Conservation (phyloP, 2,888 invertebrate species). For the Tipula lateralis region DNA sequence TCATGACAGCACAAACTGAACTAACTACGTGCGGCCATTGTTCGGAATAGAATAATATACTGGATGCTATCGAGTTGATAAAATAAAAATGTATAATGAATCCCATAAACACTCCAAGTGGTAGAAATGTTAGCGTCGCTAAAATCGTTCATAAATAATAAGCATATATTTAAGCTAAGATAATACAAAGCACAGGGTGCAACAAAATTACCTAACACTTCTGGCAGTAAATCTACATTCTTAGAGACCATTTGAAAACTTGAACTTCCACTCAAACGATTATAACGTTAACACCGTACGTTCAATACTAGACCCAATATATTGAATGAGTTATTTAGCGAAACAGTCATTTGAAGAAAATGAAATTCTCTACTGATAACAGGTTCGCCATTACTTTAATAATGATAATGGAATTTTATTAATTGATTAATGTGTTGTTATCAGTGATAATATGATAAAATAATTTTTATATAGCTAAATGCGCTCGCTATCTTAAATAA, state of each 20-base stretch:
- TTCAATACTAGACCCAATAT: neutral
- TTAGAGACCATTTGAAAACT: neutral
- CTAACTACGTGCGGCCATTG: neutral
- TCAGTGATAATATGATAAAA: neutral
- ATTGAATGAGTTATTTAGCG: neutral
- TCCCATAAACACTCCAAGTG: neutral
- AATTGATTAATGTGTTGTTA: neutral
- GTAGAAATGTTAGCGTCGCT: neutral
- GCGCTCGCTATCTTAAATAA: neutral
- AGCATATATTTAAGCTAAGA: neutral
- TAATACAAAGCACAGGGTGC: neutral
- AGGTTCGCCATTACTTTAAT: neutral
- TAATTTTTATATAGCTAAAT: neutral
- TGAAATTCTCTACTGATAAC: neutral
- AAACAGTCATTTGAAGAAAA: too few relatives aligned
- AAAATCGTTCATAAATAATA: neutral
- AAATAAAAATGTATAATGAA: neutral
- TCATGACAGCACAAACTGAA: neutral
- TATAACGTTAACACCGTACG: neutral
- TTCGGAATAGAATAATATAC: neutral
- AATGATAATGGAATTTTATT: neutral
- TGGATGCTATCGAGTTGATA: neutral
- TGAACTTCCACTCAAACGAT: neutral
- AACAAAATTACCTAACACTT: neutral
- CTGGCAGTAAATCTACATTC: neutral